Evolutionary conservation across 1,140 invertebrate genomes (phyloP).

Genomic region (Portunus trituberculatus): DNA sequence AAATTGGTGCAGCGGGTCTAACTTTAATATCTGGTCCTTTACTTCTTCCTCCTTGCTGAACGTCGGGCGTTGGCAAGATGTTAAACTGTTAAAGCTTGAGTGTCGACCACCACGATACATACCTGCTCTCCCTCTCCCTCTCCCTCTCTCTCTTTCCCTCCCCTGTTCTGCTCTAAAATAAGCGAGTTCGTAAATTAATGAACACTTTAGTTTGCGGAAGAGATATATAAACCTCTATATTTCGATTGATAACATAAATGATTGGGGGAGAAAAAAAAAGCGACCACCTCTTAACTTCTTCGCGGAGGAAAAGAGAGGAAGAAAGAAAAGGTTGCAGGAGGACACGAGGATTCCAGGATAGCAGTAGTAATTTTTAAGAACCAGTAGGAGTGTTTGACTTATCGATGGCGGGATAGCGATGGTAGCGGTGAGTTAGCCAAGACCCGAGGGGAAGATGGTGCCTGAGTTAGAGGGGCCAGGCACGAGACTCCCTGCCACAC

Average conservation of each 20-base stretch:
- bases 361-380: neutral
- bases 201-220: neutral
- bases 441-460: neutral
- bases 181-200: neutral
- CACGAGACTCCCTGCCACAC: conserved; percentile 17
- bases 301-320: neutral
- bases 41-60: neutral
- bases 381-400: neutral
- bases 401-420: neutral
- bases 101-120: neutral
- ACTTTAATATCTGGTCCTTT: neutral
- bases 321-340: too few relatives aligned
- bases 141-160: neutral
- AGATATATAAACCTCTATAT: neutral
- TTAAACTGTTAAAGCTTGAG: neutral
- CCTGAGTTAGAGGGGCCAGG: neutral
- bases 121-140: neutral
- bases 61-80: neutral
- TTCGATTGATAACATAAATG: neutral
- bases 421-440: neutral
- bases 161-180: neutral
- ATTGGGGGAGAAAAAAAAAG: neutral
- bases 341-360: too few relatives aligned
- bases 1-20: neutral
- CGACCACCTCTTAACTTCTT: neutral